Conservation (phyloP, 2,113 vertebrate species). For the Patagioenas fasciata region DNA sequence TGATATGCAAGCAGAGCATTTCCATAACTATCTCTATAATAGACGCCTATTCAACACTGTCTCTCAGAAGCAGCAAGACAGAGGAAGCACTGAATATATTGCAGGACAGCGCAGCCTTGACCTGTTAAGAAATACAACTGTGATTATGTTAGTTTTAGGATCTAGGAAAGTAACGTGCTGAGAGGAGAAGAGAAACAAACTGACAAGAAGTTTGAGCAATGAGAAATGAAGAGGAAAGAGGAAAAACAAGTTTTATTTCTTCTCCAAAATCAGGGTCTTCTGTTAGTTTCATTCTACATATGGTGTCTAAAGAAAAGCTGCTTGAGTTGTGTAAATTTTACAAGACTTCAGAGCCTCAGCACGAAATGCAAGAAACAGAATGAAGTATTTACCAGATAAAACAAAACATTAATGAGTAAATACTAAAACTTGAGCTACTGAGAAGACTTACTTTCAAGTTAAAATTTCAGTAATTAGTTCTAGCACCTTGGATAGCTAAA, state of each 20-base stretch:
- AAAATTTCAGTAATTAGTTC: neutral
- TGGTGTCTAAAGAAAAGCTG: neutral
- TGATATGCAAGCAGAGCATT: neutral
- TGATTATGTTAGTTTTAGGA: neutral
- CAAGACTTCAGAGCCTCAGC: neutral
- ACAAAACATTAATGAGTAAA: neutral
- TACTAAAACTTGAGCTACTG: neutral
- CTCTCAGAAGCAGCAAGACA: neutral
- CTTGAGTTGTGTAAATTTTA: neutral
- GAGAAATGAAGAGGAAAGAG: neutral
- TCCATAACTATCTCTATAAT: neutral
- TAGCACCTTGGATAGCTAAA: conserved; percentile 27
- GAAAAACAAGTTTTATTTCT: neutral
- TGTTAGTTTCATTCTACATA: neutral
- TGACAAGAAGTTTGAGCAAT: neutral
- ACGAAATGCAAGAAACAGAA: neutral
- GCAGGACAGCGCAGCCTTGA: neutral
- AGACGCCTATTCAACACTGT: neutral
- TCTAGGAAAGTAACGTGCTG: neutral
- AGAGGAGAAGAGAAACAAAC: neutral
- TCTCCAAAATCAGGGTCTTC: neutral
- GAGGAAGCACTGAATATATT: neutral
- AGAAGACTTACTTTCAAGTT: neutral
- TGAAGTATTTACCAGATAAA: neutral
- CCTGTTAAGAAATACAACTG: neutral